Evolutionary conservation across 2,888 invertebrate species (phyloP).

Genomic region (Cephus rjabovi): DNA sequence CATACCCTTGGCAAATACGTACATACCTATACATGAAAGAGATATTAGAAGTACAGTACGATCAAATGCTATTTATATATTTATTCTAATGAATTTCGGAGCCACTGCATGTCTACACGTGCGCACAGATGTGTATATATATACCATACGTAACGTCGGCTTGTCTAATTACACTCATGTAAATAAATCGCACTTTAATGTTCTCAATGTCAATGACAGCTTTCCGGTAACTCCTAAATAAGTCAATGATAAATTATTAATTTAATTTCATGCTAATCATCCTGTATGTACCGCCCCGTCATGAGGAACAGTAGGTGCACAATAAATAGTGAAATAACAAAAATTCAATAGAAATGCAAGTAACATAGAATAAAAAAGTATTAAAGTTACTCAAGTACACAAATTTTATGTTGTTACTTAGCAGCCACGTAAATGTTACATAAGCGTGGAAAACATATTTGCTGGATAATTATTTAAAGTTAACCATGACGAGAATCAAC

Average conservation of each 20-base stretch:
- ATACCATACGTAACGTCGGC: not conserved
- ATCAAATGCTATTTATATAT: slow-evolving; percentile 21
- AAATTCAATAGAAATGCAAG: not conserved
- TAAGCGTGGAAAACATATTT: not conserved
- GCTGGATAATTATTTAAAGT: not conserved
- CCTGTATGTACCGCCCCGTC: no score
- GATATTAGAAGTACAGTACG: not conserved
- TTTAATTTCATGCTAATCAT: not conserved
- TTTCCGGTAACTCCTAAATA: not conserved
- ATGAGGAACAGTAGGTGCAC: not conserved
- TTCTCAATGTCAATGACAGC: not conserved
- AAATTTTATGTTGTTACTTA: not conserved
- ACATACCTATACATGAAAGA: slow-evolving; percentile 6
- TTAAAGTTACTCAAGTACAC: not conserved
- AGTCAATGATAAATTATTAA: not conserved
- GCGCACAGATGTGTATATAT: not conserved
- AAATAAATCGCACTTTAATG: slow-evolving; percentile 21
- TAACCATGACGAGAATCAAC: not conserved
- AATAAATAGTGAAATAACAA: not conserved
- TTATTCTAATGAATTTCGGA: slow-evolving; percentile 15
- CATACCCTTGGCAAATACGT: not conserved
- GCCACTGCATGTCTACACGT: not conserved
- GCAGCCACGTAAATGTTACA: no score
- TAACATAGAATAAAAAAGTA: not conserved
- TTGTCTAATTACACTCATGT: slow-evolving; percentile 8